These are phyloP conservation scores for Capromys pilorides DNA, from an alignment of 2,797 vertebrate genomes.

Conservation along the genomic window DNA sequence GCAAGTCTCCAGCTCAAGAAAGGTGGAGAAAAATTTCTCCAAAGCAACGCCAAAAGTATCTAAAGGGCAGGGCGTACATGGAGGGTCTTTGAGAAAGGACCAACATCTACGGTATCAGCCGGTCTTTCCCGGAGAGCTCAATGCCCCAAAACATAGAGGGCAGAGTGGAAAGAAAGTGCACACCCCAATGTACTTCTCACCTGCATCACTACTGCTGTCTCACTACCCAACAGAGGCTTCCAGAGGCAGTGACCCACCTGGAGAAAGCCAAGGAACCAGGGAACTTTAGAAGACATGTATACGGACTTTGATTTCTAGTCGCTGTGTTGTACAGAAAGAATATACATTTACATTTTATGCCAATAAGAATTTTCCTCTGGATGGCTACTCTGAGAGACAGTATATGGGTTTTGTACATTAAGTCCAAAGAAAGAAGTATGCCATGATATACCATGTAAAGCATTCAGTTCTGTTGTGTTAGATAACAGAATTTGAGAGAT, in stretches of 20 bases:
- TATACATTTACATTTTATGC: neutral
- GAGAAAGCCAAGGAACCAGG: conserved; percentile 8
- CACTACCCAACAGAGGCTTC: neutral
- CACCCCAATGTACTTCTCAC: neutral
- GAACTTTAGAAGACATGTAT: neutral
- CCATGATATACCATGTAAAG: neutral
- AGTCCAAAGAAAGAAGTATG: conserved; percentile 28
- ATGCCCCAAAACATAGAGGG: neutral
- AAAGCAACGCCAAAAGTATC: neutral
- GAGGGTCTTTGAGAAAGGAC: neutral
- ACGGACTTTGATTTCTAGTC: neutral
- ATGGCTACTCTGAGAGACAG: neutral
- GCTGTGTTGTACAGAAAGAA: neutral
- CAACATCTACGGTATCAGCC: neutral
- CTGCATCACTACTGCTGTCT: neutral
- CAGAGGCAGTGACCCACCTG: neutral
- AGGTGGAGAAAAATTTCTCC: neutral
- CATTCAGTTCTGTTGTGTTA: neutral
- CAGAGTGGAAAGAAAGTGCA: neutral
- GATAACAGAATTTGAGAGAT: conserved; percentile 3
- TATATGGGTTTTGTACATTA: conserved; percentile 37
- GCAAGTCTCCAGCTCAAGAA: neutral
- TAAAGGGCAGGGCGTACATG: neutral
- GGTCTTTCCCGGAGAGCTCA: neutral
- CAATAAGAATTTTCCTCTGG: neutral